phyloP scores from a whole-genome alignment of 2,113 vertebrate species.

The Dicrurus megarhynchus region DNA sequence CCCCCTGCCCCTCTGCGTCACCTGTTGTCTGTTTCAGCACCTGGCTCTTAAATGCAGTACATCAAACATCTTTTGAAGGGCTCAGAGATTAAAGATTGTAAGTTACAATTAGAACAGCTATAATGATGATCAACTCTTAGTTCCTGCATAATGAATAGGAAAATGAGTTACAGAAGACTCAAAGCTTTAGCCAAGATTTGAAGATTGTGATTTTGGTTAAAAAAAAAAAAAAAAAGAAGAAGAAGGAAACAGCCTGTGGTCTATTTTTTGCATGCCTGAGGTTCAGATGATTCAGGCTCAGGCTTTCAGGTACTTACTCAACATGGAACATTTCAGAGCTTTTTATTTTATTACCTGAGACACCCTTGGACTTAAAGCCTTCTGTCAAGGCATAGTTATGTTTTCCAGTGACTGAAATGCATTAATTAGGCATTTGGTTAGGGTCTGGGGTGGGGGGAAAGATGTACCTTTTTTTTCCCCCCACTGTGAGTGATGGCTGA shows the following conservation, averaged over 20 bases:
- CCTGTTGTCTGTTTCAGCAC: neutral
- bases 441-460: neutral
- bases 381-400: neutral
- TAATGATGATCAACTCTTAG: neutral
- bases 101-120: slow-evolving; percentile 12
- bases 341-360: neutral
- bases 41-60: slow-evolving; percentile 3
- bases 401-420: neutral
- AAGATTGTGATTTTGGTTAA: neutral
- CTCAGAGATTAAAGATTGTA: neutral
- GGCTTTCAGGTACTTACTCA: neutral
- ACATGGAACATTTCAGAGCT: neutral
- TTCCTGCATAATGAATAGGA: slow-evolving; percentile 18
- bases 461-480: neutral
- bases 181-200: neutral
- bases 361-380: neutral
- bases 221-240: neutral
- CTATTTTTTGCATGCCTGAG: neutral
- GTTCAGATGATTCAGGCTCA: neutral
- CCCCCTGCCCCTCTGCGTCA: accelerated
- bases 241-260: neutral
- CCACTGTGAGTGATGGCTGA: neutral
- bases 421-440: neutral
- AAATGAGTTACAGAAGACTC: neutral
- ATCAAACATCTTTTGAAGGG: slow-evolving; percentile 14